Percentiles rank a stretch among this genome's conserved stretches.
Conservation (phyloP, 2,888 invertebrate genomes). For the Schizaphis graminum region DNA sequence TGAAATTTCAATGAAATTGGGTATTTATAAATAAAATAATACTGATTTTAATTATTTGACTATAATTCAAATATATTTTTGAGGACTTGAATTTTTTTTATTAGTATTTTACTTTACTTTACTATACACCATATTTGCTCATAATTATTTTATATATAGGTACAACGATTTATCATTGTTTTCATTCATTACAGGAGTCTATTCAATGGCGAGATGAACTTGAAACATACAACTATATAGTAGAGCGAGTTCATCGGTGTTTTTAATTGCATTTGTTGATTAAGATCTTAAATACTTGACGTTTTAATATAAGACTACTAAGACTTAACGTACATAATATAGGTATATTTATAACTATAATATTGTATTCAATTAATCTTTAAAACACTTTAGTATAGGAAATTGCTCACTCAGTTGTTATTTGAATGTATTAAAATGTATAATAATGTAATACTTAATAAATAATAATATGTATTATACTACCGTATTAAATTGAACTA, state of each 20-base stretch:
- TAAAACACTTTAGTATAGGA: not conserved
- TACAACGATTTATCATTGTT: not conserved
- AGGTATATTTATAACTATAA: not conserved
- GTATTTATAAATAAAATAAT: not conserved
- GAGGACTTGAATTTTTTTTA: no score
- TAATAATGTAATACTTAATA: not conserved
- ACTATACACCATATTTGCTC: not conserved
- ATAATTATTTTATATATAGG: not conserved
- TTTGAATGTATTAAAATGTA: not conserved
- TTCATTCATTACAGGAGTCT: not conserved
- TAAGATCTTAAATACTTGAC: slow-evolving; percentile 5
- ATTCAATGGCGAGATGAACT: not conserved
- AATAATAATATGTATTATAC: not conserved
- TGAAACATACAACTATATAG: not conserved
- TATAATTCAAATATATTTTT: no score
- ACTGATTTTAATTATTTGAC: no score
- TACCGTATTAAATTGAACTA: not conserved
- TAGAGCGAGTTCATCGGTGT: not conserved
- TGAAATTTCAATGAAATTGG: not conserved
- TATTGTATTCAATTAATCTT: not conserved
- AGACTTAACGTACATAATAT: not conserved
- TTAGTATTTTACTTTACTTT: not conserved
- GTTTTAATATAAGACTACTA: not conserved
- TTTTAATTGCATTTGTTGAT: slow-evolving; percentile 3
- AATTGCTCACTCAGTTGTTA: not conserved